A percentile compares a stretch with the other conserved stretches of the same genome.
Evolutionary conservation across 2,113 vertebrate genomes (phyloP).

Genomic region (Propithecus coquereli): DNA sequence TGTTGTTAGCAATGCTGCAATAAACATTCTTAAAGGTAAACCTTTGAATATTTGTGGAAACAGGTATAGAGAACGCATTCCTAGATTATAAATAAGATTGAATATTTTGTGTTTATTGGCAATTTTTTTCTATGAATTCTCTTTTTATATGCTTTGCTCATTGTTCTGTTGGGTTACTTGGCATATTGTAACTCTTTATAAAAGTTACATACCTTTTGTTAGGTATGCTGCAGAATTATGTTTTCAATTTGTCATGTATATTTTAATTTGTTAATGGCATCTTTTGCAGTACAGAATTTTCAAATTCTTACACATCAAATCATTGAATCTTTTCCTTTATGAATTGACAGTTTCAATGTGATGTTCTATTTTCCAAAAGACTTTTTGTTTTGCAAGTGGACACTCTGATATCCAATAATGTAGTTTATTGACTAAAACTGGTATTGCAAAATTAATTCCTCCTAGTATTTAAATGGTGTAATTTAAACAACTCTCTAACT

Average conservation of each 20-base stretch:
- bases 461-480: not conserved
- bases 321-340: not conserved
- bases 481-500: not conserved
- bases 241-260: not conserved
- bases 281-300: too few relatives aligned
- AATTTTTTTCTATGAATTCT: constrained; percentile 18
- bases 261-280: not conserved
- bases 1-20: not conserved
- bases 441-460: not conserved
- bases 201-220: not conserved
- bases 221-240: not conserved
- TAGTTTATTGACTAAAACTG: not conserved
- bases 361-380: not conserved
- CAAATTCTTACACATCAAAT: not conserved
- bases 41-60: not conserved
- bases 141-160: not conserved
- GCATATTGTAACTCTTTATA: too few relatives aligned
- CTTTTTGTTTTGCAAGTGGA: not conserved
- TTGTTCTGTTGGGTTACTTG: not conserved
- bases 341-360: not conserved
- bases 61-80: not conserved
- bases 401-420: not conserved
- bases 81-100: not conserved
- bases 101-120: not conserved
- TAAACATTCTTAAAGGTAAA: not conserved